These are phyloP conservation scores for Drosophila greeni DNA, from an alignment of 2,888 invertebrate species.

Conservation along the genomic window DNA sequence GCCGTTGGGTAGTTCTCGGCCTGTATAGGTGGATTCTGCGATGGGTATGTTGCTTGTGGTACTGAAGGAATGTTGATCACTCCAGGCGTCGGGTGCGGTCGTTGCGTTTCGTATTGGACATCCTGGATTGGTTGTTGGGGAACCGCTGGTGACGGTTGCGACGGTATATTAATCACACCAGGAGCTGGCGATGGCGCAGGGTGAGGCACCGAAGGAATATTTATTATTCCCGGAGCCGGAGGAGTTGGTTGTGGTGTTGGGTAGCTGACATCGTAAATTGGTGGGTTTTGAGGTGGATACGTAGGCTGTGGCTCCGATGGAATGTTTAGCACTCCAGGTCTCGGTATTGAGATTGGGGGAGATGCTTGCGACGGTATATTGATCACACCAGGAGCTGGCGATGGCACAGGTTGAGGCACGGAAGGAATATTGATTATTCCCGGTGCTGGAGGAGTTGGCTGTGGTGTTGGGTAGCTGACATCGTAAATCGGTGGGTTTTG, in stretches of 20 bases:
- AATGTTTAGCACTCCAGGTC: constrained; percentile 31
- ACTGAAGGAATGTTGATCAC: constrained; percentile 19
- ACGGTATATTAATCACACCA: constrained; percentile 27
- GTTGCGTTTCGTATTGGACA: constrained; percentile 45
- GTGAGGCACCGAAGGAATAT: constrained; percentile 22
- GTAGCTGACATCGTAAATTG: constrained; percentile 7
- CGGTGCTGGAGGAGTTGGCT: constrained; percentile 16
- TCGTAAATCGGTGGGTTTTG: constrained; percentile 7
- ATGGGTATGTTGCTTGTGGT: constrained; percentile 5
- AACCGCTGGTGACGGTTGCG: constrained; percentile 57
- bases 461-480: constrained; percentile 15
- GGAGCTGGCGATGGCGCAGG: constrained; percentile 19
- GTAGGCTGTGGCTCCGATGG: constrained; percentile 31
- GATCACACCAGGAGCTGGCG: constrained; percentile 22
- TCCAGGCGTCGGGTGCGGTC: constrained; percentile 25
- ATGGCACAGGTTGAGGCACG: constrained; percentile 12
- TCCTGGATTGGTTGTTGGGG: constrained; percentile 44
- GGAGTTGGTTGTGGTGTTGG: constrained; percentile 13
- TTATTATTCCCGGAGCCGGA: constrained; percentile 21
- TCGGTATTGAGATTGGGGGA: constrained; percentile 52
- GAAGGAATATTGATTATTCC: constrained; percentile 32
- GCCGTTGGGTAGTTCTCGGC: constrained; percentile 23
- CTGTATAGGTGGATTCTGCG: constrained; percentile 4
- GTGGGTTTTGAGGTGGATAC: constrained; percentile 4
- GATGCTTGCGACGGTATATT: constrained; percentile 27